Evolutionary conservation across 2,797 vertebrate species (phyloP), one percentile per base, ranked within the genome.

Genomic region (Sebastes steindachneri): DNA sequence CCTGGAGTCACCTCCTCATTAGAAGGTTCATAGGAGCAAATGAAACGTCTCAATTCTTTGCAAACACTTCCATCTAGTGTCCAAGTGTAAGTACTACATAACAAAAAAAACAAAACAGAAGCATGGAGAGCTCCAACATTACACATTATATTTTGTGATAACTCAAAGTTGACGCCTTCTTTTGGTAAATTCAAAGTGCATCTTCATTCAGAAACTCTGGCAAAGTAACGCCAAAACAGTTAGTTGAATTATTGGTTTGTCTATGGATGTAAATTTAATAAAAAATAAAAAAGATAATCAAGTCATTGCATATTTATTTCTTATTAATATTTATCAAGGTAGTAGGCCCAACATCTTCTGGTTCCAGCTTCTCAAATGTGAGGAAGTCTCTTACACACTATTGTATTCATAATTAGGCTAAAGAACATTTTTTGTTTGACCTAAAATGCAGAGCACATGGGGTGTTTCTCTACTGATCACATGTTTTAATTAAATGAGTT

Each of bases 1-100:
- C n/a, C 17, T 67, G 23, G 10, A 23, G 0, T 14, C 35, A 17
- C 23, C 9, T 67, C 53, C 2, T 33, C 14, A 29, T 1, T 1
- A 8, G 4, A 2, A 41, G 37, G 9, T 3, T 35, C 23, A 54
- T 1, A 2, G 9, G 25, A 4, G 26, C 21, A 9, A 21, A 15
- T 4, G 1, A 25, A 54, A 45, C 11, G 0, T 9, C 4, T 63
- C 29, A 70, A 48, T 14, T 60, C 23, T 75, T 54, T 63, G 31
- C 26, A 7, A 76, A 83, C 60, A 31, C 33, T 69, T 53, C 64
- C 86, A 55, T 10, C 85, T 85, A 57, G 74, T 73, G 79, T 64
- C 31, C 0, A 3, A 15, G 1, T 1, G 0, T 0, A 1, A n/a
- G 35, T 28, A 81, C 31, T 60, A 3, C 63, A 29, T 2, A 5